Percentiles rank a stretch among this genome's conserved stretches.
Conservation (phyloP, 2,888 invertebrate species). For the Watsonalla binaria region DNA sequence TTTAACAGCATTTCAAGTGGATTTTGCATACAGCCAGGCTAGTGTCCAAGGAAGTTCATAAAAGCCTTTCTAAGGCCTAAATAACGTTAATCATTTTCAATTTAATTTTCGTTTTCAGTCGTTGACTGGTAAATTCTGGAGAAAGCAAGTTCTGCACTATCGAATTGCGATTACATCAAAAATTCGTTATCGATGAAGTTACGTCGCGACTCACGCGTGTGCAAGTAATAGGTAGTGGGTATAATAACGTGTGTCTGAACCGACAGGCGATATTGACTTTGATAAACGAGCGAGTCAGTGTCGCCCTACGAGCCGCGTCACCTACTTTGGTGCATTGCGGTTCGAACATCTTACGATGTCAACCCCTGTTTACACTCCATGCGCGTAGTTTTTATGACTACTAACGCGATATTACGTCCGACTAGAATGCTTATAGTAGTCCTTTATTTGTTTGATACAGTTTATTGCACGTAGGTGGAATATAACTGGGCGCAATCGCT, state of each 20-base stretch:
- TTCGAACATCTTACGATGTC: conserved; percentile 52
- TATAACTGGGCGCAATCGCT: conserved; percentile 39
- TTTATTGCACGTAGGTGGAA: conserved; percentile 56
- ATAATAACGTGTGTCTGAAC: conserved; percentile 53
- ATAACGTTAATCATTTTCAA: no score
- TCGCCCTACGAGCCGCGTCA: conserved; percentile 72
- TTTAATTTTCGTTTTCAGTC: neutral
- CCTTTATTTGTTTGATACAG: conserved; percentile 62
- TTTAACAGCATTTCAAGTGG: no score
- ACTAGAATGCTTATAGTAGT: conserved; percentile 53
- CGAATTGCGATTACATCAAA: neutral
- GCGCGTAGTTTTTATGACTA: conserved; percentile 69
- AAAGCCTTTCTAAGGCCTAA: no score
- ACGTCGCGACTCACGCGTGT: conserved; percentile 36
- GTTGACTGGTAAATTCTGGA: neutral
- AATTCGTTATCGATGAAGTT: conserved; percentile 3
- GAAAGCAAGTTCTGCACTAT: neutral
- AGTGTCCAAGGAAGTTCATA: no score
- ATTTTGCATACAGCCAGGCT: no score
- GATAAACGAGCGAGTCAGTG: conserved; percentile 72
- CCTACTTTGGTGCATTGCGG: conserved; percentile 75
- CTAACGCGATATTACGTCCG: conserved; percentile 60
- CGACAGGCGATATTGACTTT: conserved; percentile 76
- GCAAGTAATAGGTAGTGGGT: conserved; percentile 48
- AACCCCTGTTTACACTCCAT: conserved; percentile 69